Percentiles rank a stretch among this genome's conserved stretches.
phyloP scores from a whole-genome alignment of 2,888 invertebrate genomes.

The Brenthis hecate region DNA sequence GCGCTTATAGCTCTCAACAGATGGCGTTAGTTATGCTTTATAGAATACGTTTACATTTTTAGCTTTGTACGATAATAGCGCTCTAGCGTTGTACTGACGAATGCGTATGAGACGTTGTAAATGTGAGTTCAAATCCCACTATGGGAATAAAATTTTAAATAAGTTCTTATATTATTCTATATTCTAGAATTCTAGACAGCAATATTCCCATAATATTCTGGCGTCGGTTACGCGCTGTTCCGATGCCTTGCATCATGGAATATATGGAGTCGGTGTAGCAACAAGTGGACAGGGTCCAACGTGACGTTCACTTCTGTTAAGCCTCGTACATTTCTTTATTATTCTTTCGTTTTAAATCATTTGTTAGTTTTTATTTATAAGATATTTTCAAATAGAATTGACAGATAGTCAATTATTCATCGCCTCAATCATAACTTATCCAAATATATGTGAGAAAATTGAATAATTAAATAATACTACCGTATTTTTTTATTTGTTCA shows the following conservation, averaged over 20 bases:
- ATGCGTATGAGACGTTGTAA: not conserved
- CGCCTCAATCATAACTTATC: no score
- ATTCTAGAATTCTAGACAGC: not conserved
- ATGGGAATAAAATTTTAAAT: not conserved
- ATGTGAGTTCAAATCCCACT: constrained; percentile 37
- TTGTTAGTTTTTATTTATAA: not conserved
- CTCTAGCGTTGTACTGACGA: constrained; percentile 17
- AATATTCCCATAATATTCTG: constrained; percentile 55
- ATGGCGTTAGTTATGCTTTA: constrained; percentile 49
- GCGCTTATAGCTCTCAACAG: constrained; percentile 42
- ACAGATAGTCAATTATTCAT: no score
- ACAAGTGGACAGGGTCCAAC: constrained; percentile 72
- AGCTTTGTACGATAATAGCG: not conserved
- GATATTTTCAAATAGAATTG: not conserved
- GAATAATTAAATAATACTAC: no score
- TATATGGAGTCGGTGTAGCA: constrained; percentile 72
- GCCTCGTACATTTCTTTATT: constrained; percentile 61
- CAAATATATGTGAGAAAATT: no score
- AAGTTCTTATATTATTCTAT: not conserved
- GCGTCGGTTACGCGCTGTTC: constrained; percentile 51
- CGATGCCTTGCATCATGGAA: constrained; percentile 61
- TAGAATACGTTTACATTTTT: constrained; percentile 24
- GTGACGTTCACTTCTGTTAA: constrained; percentile 75
- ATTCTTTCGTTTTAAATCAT: no score
- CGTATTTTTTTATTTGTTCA: no score